Evolutionary conservation across 2,888 invertebrate species (phyloP), one percentile per base, ranked within the genome.

Genomic region (Trichopoda pennipes): DNA sequence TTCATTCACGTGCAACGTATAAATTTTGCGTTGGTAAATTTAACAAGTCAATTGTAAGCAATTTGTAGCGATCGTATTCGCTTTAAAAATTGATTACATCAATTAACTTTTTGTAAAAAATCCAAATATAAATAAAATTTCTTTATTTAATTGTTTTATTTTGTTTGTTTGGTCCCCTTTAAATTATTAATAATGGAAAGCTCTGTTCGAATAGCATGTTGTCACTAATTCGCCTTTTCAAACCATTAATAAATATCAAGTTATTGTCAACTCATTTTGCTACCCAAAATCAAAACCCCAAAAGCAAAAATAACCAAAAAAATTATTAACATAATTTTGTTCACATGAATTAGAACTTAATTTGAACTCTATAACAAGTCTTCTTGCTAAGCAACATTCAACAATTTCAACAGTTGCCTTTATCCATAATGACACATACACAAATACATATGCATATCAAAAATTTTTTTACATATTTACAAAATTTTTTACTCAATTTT

Each of bases 171-270:
- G 56, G 74, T 38, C 49, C 56, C 19, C 9, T n/a, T 1, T 1
- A n/a, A 28, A 23, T 3, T 16, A 2, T 8, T 16, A 47, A 28
- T 17, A 7, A 3, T 17, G 23, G 10, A n/a, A 47, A 74, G 44
- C 61, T 68, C 73, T 69, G 60, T 0, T 10, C 23, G 9, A 68
- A 72, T 80, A 70, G 77, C 83, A 78, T 83, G 84, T 81, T 84
- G 79, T 81, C 63, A 75, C 78, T 53, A 60, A 32, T 70, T 61
- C 35, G 10, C 17, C 42, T 66, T 66, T 49, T 42, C 9, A 44
- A 60, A 23, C 10, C 44, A 66, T 78, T 70, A 55, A 58, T 58
- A 35, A 69, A 64, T 63, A 73, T 66, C 66, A 55, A 81, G 42
- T 78, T 74, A 66, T 81, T 78, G 60, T 61, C 74, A 74, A 78